These are phyloP conservation scores for Cephus spinipes DNA, from an alignment of 2,888 invertebrate genomes.

Conservation along the genomic window DNA sequence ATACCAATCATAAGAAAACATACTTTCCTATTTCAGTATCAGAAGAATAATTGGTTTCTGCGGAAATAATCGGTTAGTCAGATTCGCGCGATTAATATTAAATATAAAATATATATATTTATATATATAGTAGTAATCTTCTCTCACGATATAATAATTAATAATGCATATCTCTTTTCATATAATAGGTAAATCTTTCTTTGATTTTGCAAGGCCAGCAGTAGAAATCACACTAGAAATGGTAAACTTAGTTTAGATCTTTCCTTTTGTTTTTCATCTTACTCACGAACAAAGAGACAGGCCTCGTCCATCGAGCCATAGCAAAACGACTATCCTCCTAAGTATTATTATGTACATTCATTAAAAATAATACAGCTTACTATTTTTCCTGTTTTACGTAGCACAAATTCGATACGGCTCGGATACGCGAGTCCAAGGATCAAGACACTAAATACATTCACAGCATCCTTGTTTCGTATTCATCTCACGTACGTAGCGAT, in stretches of 20 bases:
- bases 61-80: slow-evolving; percentile 38
- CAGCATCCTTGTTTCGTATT: background rate
- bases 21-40: slow-evolving; percentile 39
- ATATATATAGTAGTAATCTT: slow-evolving; percentile 43
- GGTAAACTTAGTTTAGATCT: slow-evolving; percentile 48
- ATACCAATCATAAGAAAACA: slow-evolving; percentile 50
- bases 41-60: slow-evolving; percentile 36
- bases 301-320: slow-evolving; percentile 21
- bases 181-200: slow-evolving; percentile 50
- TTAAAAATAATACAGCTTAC: slow-evolving; percentile 12
- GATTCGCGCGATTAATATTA: slow-evolving; percentile 49
- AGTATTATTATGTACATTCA: slow-evolving; percentile 16
- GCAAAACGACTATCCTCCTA: slow-evolving; percentile 8
- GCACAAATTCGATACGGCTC: slow-evolving; percentile 4
- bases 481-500: background rate
- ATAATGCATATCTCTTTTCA: slow-evolving; percentile 51
- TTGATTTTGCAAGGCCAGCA: slow-evolving; percentile 65
- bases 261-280: background rate
- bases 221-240: slow-evolving; percentile 64
- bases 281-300: slow-evolving; percentile 25
- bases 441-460: background rate
- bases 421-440: background rate
- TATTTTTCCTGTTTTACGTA: background rate
- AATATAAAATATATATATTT: slow-evolving; percentile 56
- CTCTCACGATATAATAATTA: slow-evolving; percentile 58